phyloP scores from a whole-genome alignment of 2,797 vertebrate species.

The Onychomys torridus region DNA sequence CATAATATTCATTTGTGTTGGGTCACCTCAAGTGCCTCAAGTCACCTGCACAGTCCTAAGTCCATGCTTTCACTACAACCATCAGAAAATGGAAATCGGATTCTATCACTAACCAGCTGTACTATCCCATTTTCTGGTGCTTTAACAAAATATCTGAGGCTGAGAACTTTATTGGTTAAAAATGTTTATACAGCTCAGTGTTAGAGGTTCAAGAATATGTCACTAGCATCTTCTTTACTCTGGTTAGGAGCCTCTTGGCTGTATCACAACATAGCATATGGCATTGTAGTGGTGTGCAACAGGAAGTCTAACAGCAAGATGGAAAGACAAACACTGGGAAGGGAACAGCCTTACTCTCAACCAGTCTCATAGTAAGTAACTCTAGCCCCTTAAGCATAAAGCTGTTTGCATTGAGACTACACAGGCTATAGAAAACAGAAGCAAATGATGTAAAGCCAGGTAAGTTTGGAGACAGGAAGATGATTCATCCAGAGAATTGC shows the following conservation, averaged over 20 bases:
- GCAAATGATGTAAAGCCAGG: neutral
- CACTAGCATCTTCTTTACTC: neutral
- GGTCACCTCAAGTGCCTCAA: neutral
- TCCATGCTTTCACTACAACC: neutral
- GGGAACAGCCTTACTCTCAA: neutral
- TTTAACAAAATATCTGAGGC: neutral
- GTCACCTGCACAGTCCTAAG: neutral
- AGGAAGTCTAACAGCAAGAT: neutral
- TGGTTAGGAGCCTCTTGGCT: neutral
- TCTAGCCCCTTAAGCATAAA: neutral
- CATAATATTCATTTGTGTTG: neutral
- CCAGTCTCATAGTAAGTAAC: neutral
- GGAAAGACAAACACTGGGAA: neutral
- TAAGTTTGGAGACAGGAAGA: neutral
- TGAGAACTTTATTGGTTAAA: neutral
- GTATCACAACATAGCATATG: neutral
- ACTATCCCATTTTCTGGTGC: neutral
- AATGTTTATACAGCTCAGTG: neutral
- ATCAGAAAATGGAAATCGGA: neutral
- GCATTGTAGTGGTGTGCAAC: neutral
- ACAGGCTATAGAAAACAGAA: neutral
- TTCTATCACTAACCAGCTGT: neutral
- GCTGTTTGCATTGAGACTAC: neutral
- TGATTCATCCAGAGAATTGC: neutral
- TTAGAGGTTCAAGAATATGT: neutral